phyloP scores from a whole-genome alignment of 1,140 invertebrate species.

The Pissodes strobi region DNA sequence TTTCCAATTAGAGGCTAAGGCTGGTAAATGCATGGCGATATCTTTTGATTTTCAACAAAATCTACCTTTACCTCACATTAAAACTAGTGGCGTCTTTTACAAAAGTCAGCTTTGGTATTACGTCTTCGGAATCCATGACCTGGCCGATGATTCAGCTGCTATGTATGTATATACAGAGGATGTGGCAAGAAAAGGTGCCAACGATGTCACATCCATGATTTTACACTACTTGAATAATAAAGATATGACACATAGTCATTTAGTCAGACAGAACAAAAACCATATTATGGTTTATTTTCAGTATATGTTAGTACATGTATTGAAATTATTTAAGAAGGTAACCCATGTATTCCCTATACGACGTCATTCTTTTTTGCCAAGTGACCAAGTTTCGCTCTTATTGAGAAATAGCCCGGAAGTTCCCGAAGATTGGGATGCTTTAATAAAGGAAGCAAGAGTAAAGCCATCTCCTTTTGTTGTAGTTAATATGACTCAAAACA shows the following conservation, averaged over 20 bases:
- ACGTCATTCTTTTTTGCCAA: too few relatives aligned
- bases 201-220: constrained; percentile 39
- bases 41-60: constrained; percentile 37
- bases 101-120: constrained; percentile 37
- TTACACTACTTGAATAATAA: too few relatives aligned
- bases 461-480: constrained; percentile 21
- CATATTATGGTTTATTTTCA: too few relatives aligned
- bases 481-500: constrained; percentile 19
- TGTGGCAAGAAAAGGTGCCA: constrained; percentile 32
- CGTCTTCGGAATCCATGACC: constrained; percentile 33
- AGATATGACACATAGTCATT: too few relatives aligned
- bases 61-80: constrained; percentile 31
- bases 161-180: constrained; percentile 40
- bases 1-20: constrained; percentile 18
- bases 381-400: too few relatives aligned
- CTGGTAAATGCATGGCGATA: constrained; percentile 5
- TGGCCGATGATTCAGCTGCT: constrained; percentile 21
- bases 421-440: constrained; percentile 18
- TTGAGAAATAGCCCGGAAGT: too few relatives aligned
- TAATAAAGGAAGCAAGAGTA: constrained; percentile 15
- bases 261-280: too few relatives aligned
- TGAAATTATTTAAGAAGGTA: too few relatives aligned
- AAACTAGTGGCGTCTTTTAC: constrained; percentile 36
- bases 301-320: too few relatives aligned
- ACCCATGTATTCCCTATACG: too few relatives aligned